Evolutionary conservation across 2,797 vertebrate genomes (phyloP), one percentile per base, ranked within the genome.

Genomic region (Harpagifer antarcticus): DNA sequence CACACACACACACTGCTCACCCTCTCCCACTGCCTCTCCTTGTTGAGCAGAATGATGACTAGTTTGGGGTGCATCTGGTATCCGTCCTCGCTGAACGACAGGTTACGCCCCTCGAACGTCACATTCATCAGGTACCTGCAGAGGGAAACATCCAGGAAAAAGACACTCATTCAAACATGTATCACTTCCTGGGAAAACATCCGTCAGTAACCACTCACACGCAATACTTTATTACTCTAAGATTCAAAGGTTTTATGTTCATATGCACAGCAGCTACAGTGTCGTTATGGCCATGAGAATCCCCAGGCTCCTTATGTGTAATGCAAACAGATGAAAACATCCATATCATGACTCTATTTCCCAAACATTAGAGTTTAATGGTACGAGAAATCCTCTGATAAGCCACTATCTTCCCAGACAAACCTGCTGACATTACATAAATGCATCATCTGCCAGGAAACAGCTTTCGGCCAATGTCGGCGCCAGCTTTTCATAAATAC

Each of bases 21-120:
- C 96, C 97, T 93, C 81, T 99, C 98, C 97, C 97, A 99, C 79
- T 97, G 96, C 80, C 98, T 95, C 81, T 98, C 95, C 92, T 99
- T 99, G 94, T 97, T 97, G 93, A 99, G 95, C 88, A 99, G 96
- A 90, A 99, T 98, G 92, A 99, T 98, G 89, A 99, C 98, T 92
- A 99, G 92, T 88, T 99, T 99, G 14, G 98, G 98, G 85, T 99
- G 97, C 97, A 99, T 97, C 94, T 99, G 98, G 92, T 99, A 99
- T 88, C 98, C 98, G 0, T 99, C 97, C 88, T 99, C 97, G 72
- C 98, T 99, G 93, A 99, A 99, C 1, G 98, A 99, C 88, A 99
- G 95, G 90, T 99, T 99, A 77, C 98, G 97, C 48, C 98, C 98
- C 92, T 99, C 98, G 84, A 99, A 99, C 61, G 97, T 99, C 87